These are phyloP conservation scores for Pristiophorus japonicus DNA, from an alignment of 2,113 vertebrate genomes.

Conservation along the genomic window DNA sequence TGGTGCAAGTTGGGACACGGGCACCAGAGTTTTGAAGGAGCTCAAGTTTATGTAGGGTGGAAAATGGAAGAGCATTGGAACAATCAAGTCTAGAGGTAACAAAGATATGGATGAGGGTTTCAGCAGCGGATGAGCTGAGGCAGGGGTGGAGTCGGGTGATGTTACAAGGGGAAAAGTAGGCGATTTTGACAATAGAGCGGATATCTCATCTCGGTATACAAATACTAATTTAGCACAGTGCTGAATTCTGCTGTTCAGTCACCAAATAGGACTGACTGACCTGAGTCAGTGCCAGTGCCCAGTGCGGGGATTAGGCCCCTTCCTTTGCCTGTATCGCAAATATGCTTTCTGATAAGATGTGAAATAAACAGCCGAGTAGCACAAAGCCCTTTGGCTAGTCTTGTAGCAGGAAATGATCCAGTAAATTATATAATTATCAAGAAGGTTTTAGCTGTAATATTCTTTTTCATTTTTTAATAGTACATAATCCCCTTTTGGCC, in stretches of 20 bases:
- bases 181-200: not conserved
- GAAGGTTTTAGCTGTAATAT: constrained; percentile 9
- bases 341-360: not conserved
- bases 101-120: not conserved
- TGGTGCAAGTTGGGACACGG: not conserved
- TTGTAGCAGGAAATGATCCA: not conserved
- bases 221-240: not conserved
- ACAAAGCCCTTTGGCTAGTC: not conserved
- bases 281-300: not conserved
- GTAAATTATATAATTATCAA: constrained; percentile 10
- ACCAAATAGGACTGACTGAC: not conserved
- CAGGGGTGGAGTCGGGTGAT: not conserved
- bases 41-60: not conserved
- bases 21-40: not conserved
- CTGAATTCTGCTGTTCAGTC: not conserved
- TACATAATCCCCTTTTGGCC: not conserved
- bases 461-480: constrained; percentile 16
- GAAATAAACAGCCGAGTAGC: not conserved
- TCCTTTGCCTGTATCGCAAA: constrained; percentile 1
- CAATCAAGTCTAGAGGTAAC: not conserved
- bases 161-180: not conserved
- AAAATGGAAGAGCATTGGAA: not conserved
- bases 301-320: not conserved
- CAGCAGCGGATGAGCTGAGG: not conserved
- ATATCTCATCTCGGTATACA: not conserved